phyloP scores from a whole-genome alignment of 2,797 vertebrate genomes.

The Capromys pilorides region DNA sequence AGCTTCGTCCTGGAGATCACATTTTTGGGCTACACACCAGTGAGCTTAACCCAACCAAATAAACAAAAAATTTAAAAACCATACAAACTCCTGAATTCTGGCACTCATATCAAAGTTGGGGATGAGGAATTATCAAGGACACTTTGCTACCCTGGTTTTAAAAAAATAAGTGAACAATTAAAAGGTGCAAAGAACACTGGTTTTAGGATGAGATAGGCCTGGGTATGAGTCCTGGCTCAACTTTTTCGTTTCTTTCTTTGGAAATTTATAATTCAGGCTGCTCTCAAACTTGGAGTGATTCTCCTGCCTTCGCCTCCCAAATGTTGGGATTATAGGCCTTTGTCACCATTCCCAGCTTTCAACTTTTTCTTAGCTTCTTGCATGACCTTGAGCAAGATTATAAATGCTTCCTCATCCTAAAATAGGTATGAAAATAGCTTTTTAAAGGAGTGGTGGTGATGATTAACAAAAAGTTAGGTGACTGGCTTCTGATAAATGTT shows the following conservation, averaged over 20 bases:
- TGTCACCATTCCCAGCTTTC: not conserved
- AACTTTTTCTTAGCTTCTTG: conserved; percentile 9
- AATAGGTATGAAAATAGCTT: conserved; percentile 16
- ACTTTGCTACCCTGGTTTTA: not conserved
- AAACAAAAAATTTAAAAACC: not conserved
- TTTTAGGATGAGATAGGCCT: conserved; percentile 30
- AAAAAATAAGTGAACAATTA: not conserved
- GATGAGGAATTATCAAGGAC: not conserved
- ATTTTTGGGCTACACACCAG: not conserved
- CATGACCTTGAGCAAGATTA: conserved; percentile 40
- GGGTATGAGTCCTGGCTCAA: not conserved
- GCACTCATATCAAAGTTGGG: not conserved
- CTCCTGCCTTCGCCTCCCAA: not conserved
- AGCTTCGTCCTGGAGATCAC: not conserved
- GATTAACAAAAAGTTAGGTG: conserved; percentile 6
- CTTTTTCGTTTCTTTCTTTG: not conserved
- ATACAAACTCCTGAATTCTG: not conserved
- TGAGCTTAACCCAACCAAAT: not conserved
- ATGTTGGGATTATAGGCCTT: not conserved
- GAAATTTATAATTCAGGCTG: not conserved
- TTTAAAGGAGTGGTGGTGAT: not conserved
- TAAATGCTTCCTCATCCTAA: conserved; percentile 33
- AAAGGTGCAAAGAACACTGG: not conserved
- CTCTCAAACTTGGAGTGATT: not conserved
- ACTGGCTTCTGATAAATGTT: not conserved